Evolutionary conservation across 2,888 invertebrate genomes (phyloP).

Genomic region (Nephrocerus scutellatus): DNA sequence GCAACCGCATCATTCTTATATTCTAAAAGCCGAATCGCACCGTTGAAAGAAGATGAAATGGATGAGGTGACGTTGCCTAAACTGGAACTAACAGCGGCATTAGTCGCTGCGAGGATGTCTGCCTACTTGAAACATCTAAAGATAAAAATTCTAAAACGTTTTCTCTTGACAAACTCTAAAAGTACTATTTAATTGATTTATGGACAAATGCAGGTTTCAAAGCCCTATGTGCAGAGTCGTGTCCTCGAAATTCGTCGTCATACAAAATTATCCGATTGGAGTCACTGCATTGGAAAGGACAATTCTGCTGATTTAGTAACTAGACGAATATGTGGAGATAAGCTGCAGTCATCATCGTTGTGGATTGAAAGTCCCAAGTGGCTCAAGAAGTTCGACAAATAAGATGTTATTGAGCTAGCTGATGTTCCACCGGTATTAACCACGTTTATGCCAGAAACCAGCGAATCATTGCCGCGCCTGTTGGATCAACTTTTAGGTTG

Average conservation of each 20-base stretch:
- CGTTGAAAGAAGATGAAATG: constrained; percentile 3
- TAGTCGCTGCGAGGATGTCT: constrained; percentile 9
- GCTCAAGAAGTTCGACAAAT: neutral
- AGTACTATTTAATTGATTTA: constrained; percentile 11
- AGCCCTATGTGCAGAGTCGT: constrained; percentile 16
- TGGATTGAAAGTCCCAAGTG: constrained; percentile 11
- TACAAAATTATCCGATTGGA: constrained; percentile 5
- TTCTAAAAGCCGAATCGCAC: constrained; percentile 11
- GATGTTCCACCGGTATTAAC: too few relatives aligned
- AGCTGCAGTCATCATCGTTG: constrained; percentile 2
- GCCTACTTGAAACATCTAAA: constrained; percentile 4
- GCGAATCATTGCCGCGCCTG: too few relatives aligned
- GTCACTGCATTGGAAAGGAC: constrained; percentile 11
- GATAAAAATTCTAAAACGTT: too few relatives aligned
- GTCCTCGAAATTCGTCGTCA: constrained; percentile 12
- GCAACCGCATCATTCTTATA: constrained; percentile 6
- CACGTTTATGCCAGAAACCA: too few relatives aligned
- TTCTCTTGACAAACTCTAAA: constrained; percentile 11
- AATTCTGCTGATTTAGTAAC: constrained; percentile 12
- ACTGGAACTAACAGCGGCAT: too few relatives aligned
- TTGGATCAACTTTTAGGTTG: too few relatives aligned
- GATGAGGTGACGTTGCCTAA: constrained; percentile 8
- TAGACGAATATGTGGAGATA: constrained; percentile 9
- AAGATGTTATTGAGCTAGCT: too few relatives aligned
- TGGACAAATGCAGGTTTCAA: constrained; percentile 11